These are phyloP conservation scores for Bucco capensis DNA, from an alignment of 2,113 vertebrate species.

Conservation along the genomic window DNA sequence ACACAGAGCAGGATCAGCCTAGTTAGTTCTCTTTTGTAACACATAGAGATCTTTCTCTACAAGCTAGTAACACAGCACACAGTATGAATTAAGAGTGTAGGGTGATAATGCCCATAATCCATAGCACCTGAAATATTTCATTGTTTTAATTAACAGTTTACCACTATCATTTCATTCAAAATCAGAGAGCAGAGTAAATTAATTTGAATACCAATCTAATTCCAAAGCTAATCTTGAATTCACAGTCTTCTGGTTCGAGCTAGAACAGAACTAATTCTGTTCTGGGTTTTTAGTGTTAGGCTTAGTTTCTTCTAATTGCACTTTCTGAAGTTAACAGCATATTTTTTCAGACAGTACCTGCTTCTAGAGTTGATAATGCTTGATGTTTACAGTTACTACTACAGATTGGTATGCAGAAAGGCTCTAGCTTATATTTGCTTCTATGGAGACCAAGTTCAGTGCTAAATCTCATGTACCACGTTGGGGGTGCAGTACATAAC, in stretches of 20 bases:
- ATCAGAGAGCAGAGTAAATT: not conserved
- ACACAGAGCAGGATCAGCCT: conserved; percentile 7
- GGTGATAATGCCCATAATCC: not conserved
- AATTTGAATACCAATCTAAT: not conserved
- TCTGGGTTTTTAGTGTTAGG: not conserved
- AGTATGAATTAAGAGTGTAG: not conserved
- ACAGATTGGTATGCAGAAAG: too few species aligned
- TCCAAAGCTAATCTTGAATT: not conserved
- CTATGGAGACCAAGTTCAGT: too few species aligned
- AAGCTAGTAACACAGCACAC: not conserved
- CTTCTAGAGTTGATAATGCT: too few species aligned
- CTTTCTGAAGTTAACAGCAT: too few species aligned
- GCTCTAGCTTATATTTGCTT: too few species aligned
- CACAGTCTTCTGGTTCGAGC: not conserved
- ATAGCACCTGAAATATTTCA: not conserved
- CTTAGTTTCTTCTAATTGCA: too few species aligned
- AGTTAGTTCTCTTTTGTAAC: not conserved
- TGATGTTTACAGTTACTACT: too few species aligned
- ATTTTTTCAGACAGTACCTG: too few species aligned
- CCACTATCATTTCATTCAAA: not conserved
- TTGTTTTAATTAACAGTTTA: not conserved
- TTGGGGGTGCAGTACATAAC: too few species aligned
- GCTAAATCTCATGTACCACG: too few species aligned
- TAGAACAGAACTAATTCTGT: not conserved
- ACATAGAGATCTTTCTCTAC: not conserved